A percentile compares a stretch with the other conserved stretches of the same genome.
Conservation (phyloP, 2,888 invertebrate genomes). For the Cheilosia pagana region DNA sequence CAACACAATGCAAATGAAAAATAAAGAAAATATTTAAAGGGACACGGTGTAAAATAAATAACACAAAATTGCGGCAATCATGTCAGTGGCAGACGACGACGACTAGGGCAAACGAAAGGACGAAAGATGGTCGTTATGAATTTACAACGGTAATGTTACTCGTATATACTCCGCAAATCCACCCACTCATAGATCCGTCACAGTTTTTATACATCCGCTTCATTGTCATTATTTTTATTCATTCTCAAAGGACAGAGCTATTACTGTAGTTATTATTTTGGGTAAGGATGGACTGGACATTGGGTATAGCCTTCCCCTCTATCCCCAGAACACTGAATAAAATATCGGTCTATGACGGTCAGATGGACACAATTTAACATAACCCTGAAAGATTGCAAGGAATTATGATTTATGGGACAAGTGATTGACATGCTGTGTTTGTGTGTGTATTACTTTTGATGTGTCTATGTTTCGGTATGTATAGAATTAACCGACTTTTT, state of each 20-base stretch:
- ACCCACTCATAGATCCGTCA: no score
- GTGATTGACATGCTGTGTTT: conserved; percentile 61
- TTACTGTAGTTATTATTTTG: conserved; percentile 49
- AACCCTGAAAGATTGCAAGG: conserved; percentile 73
- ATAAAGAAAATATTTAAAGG: conserved; percentile 16
- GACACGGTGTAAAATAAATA: conserved; percentile 12
- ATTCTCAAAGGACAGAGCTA: conserved; percentile 65
- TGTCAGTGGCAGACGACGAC: conserved; percentile 60
- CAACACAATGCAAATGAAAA: conserved; percentile 19
- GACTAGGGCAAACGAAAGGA: conserved; percentile 27
- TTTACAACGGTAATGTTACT: conserved; percentile 54
- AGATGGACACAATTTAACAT: conserved; percentile 56
- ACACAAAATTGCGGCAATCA: conserved; percentile 38
- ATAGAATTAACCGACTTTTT: no score
- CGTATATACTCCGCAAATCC: conserved; percentile 14
- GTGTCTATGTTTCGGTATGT: no score
- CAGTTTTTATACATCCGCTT: not conserved
- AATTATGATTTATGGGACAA: conserved; percentile 68
- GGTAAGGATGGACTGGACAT: conserved; percentile 7
- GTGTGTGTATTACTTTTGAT: conserved; percentile 26
- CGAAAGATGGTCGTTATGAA: conserved; percentile 62
- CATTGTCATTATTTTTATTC: conserved; percentile 67
- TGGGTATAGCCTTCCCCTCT: not conserved
- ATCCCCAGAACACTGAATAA: conserved; percentile 23
- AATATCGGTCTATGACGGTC: conserved; percentile 44